Percentiles rank a stretch among this genome's conserved stretches.
phyloP scores from a whole-genome alignment of 2,797 vertebrate species.

The Sylvia borin region DNA sequence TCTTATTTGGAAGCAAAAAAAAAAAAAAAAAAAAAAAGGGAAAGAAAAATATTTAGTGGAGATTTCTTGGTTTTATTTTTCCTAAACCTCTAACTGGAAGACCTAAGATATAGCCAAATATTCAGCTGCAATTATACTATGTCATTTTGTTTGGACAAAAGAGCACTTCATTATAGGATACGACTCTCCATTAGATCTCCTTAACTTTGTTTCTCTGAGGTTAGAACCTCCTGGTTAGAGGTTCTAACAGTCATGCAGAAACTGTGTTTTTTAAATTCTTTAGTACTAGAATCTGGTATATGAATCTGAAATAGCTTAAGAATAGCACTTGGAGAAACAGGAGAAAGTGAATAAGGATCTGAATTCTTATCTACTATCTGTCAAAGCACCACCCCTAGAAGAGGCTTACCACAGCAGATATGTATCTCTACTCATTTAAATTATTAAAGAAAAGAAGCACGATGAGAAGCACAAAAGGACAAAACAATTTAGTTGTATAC shows the following conservation, averaged over 20 bases:
- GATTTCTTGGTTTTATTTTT: background rate
- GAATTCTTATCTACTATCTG: background rate
- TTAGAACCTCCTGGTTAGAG: background rate
- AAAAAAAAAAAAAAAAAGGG: background rate
- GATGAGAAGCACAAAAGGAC: background rate
- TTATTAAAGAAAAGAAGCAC: background rate
- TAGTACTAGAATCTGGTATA: background rate
- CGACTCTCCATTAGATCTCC: background rate
- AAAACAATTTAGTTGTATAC: background rate
- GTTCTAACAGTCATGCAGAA: background rate
- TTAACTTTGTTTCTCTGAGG: background rate
- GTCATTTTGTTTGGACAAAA: background rate
- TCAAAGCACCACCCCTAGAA: background rate
- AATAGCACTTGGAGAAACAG: background rate
- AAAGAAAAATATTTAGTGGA: background rate
- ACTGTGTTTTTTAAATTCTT: background rate
- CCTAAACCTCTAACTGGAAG: background rate
- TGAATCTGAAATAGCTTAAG: background rate
- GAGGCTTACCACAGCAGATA: background rate
- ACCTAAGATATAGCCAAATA: background rate
- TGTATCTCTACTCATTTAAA: background rate
- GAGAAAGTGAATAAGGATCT: background rate
- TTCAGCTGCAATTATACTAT: background rate
- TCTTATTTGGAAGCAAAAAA: accelerated
- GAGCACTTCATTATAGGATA: background rate